phyloP scores from a whole-genome alignment of 2,888 invertebrate genomes.

The Scrobipalpa costella region DNA sequence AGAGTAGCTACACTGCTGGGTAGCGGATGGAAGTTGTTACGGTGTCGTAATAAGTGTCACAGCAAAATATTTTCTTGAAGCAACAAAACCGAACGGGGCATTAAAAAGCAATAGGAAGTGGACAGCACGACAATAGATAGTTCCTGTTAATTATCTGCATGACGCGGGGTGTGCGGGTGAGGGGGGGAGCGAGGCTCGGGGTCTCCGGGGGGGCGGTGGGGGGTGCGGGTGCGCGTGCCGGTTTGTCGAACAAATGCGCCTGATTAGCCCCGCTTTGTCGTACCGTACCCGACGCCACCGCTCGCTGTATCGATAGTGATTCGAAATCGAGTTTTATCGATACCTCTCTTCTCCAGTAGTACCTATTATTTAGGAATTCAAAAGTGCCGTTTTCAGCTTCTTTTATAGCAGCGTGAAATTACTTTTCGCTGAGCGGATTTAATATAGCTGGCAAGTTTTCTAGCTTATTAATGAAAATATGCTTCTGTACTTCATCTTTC shows the following conservation, averaged over 20 bases:
- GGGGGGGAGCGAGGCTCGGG: constrained; percentile 20
- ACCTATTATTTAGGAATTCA: constrained; percentile 6
- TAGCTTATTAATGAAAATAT: too few species aligned
- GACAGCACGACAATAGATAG: constrained; percentile 50
- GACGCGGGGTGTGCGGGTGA: constrained; percentile 39
- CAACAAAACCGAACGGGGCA: background rate
- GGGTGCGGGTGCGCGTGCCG: constrained; percentile 40
- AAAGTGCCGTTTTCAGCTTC: background rate
- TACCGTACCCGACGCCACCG: constrained; percentile 35
- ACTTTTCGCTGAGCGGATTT: background rate
- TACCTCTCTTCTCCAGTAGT: constrained; percentile 10
- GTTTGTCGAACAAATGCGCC: constrained; percentile 74
- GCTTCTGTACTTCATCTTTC: too few species aligned
- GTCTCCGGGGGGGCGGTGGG: constrained; percentile 26
- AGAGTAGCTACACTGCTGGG: too few species aligned
- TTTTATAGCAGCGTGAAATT: background rate
- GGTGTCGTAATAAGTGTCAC: background rate
- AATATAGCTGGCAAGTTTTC: background rate
- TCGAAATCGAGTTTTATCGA: constrained; percentile 34
- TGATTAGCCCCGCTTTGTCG: constrained; percentile 75
- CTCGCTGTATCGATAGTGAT: constrained; percentile 34
- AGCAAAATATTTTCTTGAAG: background rate
- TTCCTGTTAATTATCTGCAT: constrained; percentile 69
- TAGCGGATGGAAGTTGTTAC: too few species aligned
- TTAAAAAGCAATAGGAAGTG: constrained; percentile 34